Conservation (phyloP, 2,888 invertebrate species). For the Cheilosia vulpina region DNA sequence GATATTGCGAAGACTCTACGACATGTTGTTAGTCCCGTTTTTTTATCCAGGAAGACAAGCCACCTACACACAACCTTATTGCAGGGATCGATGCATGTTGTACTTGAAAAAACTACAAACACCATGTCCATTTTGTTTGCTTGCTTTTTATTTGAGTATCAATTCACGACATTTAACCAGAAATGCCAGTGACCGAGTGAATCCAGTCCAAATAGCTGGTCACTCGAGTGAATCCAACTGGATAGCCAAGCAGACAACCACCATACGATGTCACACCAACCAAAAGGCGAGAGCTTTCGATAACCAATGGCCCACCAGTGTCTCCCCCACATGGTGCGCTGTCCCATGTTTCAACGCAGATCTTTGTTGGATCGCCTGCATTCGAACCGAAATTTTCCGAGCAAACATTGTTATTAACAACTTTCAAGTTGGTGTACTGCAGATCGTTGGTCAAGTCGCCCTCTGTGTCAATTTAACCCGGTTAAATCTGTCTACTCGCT, state of each 20-base stretch:
- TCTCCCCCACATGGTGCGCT: conserved; percentile 2
- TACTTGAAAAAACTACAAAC: too few relatives aligned
- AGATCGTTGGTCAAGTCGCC: conserved; percentile 79
- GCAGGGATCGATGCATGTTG: too few relatives aligned
- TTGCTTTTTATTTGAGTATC: too few relatives aligned
- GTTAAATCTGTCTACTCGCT: too few relatives aligned
- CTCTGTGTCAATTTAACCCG: too few relatives aligned
- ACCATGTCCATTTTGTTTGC: too few relatives aligned
- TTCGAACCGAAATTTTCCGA: conserved; percentile 80
- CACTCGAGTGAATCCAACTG: conserved; percentile 81
- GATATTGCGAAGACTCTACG: too few relatives aligned
- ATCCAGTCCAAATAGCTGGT: conserved; percentile 82
- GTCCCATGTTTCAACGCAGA: not conserved
- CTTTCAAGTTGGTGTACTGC: conserved; percentile 79
- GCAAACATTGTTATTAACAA: conserved; percentile 78
- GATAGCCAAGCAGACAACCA: conserved; percentile 78
- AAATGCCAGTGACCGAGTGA: conserved; percentile 61
- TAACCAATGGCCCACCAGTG: conserved; percentile 81
- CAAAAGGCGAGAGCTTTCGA: conserved; percentile 79
- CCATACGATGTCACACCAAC: conserved; percentile 82
- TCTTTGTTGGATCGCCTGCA: not conserved
- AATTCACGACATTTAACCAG: not conserved
- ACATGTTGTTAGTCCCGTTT: too few relatives aligned
- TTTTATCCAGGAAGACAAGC: too few relatives aligned
- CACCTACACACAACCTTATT: too few relatives aligned